Conservation (phyloP, 2,113 vertebrate genomes). For the Onychostoma macrolepis region DNA sequence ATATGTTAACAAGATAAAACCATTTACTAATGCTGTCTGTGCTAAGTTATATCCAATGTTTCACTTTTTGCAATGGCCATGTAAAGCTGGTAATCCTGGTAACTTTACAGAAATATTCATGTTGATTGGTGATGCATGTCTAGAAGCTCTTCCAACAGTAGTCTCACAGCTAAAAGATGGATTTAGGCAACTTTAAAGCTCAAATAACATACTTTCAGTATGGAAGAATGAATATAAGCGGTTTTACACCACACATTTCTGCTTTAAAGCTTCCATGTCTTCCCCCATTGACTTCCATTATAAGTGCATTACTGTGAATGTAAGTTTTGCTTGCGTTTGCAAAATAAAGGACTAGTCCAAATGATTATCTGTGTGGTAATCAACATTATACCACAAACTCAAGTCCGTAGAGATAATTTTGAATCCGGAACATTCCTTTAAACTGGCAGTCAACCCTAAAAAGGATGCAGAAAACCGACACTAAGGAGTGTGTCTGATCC, state of each 20-base stretch:
- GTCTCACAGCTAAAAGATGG: neutral
- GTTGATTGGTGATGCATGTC: neutral
- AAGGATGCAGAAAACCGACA: neutral
- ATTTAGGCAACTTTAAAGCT: neutral
- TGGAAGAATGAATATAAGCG: neutral
- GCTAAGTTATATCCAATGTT: neutral
- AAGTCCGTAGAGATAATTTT: neutral
- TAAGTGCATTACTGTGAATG: neutral
- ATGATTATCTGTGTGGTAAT: neutral
- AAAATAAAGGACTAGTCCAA: neutral
- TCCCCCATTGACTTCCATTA: neutral
- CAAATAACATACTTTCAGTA: neutral
- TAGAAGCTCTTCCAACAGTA: neutral
- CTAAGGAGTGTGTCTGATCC: conserved; percentile 34
- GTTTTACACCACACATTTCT: neutral
- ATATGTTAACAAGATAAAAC: neutral
- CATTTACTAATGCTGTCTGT: neutral
- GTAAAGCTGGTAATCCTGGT: neutral
- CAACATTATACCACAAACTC: neutral
- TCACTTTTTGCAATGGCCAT: neutral
- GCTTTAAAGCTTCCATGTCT: neutral
- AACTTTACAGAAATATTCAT: neutral
- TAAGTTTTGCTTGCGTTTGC: neutral
- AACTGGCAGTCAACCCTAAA: conserved; percentile 1
- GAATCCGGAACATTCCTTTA: neutral